phyloP scores from a whole-genome alignment of 2,888 invertebrate species.

The Ichneumoninae sp. region DNA sequence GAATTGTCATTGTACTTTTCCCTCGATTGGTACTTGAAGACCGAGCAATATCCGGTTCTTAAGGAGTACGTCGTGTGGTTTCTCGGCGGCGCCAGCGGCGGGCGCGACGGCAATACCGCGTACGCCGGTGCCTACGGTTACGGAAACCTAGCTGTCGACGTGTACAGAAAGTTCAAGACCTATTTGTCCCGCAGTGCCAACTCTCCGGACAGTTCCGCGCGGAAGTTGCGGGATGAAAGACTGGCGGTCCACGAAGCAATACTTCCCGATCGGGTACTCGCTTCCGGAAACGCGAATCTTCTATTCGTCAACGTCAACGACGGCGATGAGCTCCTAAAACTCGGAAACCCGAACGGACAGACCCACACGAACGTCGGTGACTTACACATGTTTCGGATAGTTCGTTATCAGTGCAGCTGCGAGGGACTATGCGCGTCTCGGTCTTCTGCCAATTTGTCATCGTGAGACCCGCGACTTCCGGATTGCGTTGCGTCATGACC shows the following conservation, averaged over 20 bases:
- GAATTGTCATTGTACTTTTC: slow-evolving; percentile 86
- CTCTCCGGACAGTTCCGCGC: not conserved
- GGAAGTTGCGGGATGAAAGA: slow-evolving; percentile 55
- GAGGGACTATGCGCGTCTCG: slow-evolving; percentile 65
- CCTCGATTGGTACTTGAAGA: slow-evolving; percentile 79
- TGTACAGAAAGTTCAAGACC: slow-evolving; percentile 72
- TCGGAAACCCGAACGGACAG: slow-evolving; percentile 69
- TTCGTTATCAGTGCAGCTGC: slow-evolving; percentile 73
- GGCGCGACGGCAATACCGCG: slow-evolving; percentile 75
- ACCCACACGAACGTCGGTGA: slow-evolving; percentile 75
- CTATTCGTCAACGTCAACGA: slow-evolving; percentile 74
- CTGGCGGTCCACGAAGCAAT: slow-evolving; percentile 64
- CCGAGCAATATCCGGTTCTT: slow-evolving; percentile 75
- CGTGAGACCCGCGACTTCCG: not conserved
- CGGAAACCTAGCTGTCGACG: slow-evolving; percentile 71
- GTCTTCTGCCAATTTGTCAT: not conserved
- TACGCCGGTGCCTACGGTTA: slow-evolving; percentile 77
- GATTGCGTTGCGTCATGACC: not conserved
- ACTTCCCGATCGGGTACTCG: slow-evolving; percentile 72
- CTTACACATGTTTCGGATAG: slow-evolving; percentile 76
- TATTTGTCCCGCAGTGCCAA: not conserved
- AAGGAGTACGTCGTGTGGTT: slow-evolving; percentile 78
- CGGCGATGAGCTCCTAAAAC: slow-evolving; percentile 73
- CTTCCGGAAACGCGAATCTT: slow-evolving; percentile 70
- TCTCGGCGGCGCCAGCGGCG: slow-evolving; percentile 74